Conservation (phyloP, 1,140 invertebrate species). For the Dinothrombium tinctorium region DNA sequence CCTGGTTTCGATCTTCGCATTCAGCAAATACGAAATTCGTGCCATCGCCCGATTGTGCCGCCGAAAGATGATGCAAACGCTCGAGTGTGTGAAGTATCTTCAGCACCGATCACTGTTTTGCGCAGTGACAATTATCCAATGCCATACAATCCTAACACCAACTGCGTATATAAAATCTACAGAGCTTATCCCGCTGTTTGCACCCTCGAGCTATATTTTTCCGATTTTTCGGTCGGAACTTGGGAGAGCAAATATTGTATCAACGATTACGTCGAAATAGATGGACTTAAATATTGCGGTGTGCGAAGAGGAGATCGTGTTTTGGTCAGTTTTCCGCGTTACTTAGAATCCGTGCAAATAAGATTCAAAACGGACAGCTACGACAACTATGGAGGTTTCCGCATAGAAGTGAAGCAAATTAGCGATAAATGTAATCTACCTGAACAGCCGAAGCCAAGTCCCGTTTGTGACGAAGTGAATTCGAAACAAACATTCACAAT, state of each 20-base stretch:
- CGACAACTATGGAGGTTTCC: slow-evolving; percentile 12
- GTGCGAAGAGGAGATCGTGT: slow-evolving; percentile 11
- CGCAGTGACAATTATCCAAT: slow-evolving; percentile 13
- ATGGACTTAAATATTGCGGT: slow-evolving; percentile 15
- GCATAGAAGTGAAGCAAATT: slow-evolving; percentile 13
- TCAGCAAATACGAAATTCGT: slow-evolving; percentile 10
- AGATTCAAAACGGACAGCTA: slow-evolving; percentile 13
- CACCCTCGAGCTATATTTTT: slow-evolving; percentile 14
- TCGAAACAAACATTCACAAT: slow-evolving; percentile 12
- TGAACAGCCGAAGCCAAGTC: not conserved
- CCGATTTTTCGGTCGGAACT: slow-evolving; percentile 14
- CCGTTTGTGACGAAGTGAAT: not conserved
- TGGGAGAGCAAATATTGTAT: slow-evolving; percentile 10
- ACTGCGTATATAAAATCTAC: slow-evolving; percentile 13
- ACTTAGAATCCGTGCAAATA: slow-evolving; percentile 9
- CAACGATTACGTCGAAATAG: slow-evolving; percentile 15
- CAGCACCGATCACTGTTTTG: slow-evolving; percentile 1
- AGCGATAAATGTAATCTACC: not conserved
- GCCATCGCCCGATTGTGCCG: not conserved
- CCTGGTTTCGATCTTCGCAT: slow-evolving; percentile 15
- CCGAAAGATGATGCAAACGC: not conserved
- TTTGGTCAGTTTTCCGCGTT: slow-evolving; percentile 12
- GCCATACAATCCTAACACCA: slow-evolving; percentile 10
- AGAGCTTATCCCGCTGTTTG: slow-evolving; percentile 10
- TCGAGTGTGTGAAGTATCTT: slow-evolving; percentile 7